Percentiles rank a stretch among this genome's conserved stretches.
Evolutionary conservation across 2,888 invertebrate genomes (phyloP).

Genomic region (Macaria liturata): DNA sequence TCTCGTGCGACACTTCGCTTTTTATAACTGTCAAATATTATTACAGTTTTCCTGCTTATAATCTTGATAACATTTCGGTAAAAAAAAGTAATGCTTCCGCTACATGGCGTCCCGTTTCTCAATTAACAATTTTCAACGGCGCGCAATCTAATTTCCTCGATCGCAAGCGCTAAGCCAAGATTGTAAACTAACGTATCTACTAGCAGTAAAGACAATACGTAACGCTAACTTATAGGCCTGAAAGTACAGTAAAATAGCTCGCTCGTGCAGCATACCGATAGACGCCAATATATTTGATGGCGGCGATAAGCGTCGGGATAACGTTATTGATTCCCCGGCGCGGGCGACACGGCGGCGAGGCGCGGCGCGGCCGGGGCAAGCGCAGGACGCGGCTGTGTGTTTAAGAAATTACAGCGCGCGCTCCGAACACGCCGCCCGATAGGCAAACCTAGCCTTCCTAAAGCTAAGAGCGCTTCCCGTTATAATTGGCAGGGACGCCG

Average conservation of each 20-base stretch:
- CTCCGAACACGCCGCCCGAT: slow-evolving; percentile 35
- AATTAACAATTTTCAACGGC: background rate
- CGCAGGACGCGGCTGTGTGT: slow-evolving; percentile 56
- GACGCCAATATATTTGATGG: slow-evolving; percentile 50
- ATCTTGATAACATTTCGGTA: slow-evolving; percentile 2
- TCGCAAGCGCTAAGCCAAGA: slow-evolving; percentile 2
- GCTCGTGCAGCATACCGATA: slow-evolving; percentile 31
- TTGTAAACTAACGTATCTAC: slow-evolving; percentile 9
- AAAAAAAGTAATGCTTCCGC: too few species aligned
- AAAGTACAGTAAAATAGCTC: slow-evolving; percentile 32
- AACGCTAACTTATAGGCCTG: slow-evolving; percentile 23
- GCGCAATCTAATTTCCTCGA: slow-evolving; percentile 5
- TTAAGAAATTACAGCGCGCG: slow-evolving; percentile 70
- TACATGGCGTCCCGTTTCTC: background rate
- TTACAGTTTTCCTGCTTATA: slow-evolving; percentile 13
- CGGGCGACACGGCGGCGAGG: slow-evolving; percentile 31
- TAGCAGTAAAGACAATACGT: slow-evolving; percentile 17
- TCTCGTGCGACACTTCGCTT: slow-evolving; percentile 39
- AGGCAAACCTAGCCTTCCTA: slow-evolving; percentile 26
- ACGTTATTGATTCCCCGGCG: slow-evolving; percentile 60
- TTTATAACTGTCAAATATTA: slow-evolving; percentile 44
- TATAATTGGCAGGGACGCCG: slow-evolving; percentile 63
- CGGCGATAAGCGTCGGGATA: slow-evolving; percentile 49
- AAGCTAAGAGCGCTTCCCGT: slow-evolving; percentile 61
- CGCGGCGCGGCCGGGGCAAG: slow-evolving; percentile 7